Evolutionary conservation across 2,797 vertebrate genomes (phyloP).

Genomic region (Protosalanx chinensis): DNA sequence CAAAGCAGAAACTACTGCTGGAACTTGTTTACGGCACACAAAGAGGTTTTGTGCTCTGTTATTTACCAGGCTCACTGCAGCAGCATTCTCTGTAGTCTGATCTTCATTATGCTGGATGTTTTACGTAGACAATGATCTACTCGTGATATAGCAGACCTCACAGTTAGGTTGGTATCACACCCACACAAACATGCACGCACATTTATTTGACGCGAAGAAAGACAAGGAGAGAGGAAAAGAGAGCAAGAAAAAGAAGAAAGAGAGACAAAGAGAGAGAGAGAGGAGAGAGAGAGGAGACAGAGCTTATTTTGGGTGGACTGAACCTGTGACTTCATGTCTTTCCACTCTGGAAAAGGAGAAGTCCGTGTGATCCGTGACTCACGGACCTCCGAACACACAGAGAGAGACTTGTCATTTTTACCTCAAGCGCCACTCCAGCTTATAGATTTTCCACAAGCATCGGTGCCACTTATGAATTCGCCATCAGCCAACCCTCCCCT

Average conservation of each 20-base stretch:
- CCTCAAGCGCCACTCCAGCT: conserved; percentile 48
- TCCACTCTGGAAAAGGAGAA: conserved; percentile 77
- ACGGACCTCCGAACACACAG: conserved; percentile 55
- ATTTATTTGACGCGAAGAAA: not conserved
- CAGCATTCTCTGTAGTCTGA: conserved; percentile 37
- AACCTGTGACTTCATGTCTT: conserved; percentile 65
- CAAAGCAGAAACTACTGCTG: conserved; percentile 56
- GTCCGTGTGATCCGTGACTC: conserved; percentile 53
- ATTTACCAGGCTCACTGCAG: conserved; percentile 34
- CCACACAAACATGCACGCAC: conserved; percentile 5
- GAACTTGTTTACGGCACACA: conserved; percentile 67
- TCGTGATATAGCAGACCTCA: not conserved
- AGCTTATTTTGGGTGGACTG: conserved; percentile 49
- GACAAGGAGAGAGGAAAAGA: conserved; percentile 17
- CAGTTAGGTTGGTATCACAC: conserved; percentile 28
- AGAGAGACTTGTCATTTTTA: conserved; percentile 54
- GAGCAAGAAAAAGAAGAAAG: conserved; percentile 14
- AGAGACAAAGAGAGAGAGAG: conserved; percentile 28
- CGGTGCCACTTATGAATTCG: not conserved
- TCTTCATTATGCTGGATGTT: conserved; percentile 38
- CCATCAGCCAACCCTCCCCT: conserved; percentile 26
- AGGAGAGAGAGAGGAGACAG: conserved; percentile 18
- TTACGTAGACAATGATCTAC: not conserved
- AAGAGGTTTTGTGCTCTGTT: conserved; percentile 49
- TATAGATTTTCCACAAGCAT: conserved; percentile 65